Conservation (phyloP, 2,797 vertebrate genomes). For the Xyrichtys novacula region DNA sequence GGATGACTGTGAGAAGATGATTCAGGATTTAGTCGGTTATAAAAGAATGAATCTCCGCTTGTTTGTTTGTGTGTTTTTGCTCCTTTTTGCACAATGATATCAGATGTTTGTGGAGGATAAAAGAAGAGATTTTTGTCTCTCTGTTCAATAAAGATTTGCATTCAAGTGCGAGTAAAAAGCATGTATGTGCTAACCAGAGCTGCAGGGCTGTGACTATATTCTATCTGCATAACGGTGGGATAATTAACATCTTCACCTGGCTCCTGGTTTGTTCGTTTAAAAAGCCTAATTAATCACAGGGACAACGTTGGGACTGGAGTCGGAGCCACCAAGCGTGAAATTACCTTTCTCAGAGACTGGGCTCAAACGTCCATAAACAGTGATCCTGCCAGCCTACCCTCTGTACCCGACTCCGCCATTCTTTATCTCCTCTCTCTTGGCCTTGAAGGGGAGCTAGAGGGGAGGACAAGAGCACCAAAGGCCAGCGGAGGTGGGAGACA, state of each 20-base stretch:
- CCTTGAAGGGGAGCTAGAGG: constrained; percentile 48
- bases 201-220: constrained; percentile 53
- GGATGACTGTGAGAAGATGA: constrained; percentile 45
- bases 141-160: constrained; percentile 19
- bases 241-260: constrained; percentile 86
- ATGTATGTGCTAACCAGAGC: constrained; percentile 32
- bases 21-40: constrained; percentile 46
- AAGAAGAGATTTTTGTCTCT: constrained; percentile 19
- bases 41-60: constrained; percentile 13
- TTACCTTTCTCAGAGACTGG: constrained; percentile 83
- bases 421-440: constrained; percentile 67
- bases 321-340: constrained; percentile 83
- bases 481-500: constrained; percentile 53
- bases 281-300: constrained; percentile 84
- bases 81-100: constrained; percentile 21
- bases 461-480: constrained; percentile 44
- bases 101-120: not conserved
- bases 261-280: constrained; percentile 80
- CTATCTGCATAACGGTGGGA: constrained; percentile 75
- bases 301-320: constrained; percentile 77
- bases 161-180: constrained; percentile 13
- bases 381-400: constrained; percentile 71
- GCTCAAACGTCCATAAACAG: constrained; percentile 83
- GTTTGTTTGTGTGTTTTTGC: constrained; percentile 26
- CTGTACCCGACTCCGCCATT: constrained; percentile 57